Percentiles rank a stretch among this genome's conserved stretches.
Evolutionary conservation across 2,113 vertebrate species (phyloP).

Genomic region (Poeciliopsis occidentalis): DNA sequence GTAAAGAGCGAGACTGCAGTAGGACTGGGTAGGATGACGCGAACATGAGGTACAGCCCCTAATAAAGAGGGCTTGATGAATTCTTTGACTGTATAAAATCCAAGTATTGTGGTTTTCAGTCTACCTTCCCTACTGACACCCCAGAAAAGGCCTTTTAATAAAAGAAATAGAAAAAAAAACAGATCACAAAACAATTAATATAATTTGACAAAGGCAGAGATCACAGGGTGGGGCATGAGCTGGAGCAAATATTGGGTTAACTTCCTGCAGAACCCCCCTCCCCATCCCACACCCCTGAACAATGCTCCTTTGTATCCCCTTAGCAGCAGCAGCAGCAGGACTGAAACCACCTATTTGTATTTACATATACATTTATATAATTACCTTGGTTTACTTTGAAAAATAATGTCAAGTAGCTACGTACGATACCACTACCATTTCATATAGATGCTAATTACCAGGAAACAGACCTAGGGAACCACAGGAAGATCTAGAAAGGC

Average conservation of each 20-base stretch:
- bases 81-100: slow-evolving; percentile 27
- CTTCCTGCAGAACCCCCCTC: slow-evolving; percentile 47
- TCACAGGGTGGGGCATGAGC: slow-evolving; percentile 31
- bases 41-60: slow-evolving; percentile 56
- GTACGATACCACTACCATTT: slow-evolving; percentile 77
- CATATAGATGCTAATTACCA: slow-evolving; percentile 75
- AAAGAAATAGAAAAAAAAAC: slow-evolving; percentile 24
- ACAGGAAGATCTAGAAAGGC: slow-evolving; percentile 74
- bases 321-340: slow-evolving; percentile 77
- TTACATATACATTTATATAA: slow-evolving; percentile 76
- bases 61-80: slow-evolving; percentile 17
- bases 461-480: slow-evolving; percentile 75
- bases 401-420: slow-evolving; percentile 77
- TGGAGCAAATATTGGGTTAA: slow-evolving; percentile 47
- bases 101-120: slow-evolving; percentile 26
- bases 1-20: slow-evolving; percentile 45
- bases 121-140: slow-evolving; percentile 34
- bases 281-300: slow-evolving; percentile 3
- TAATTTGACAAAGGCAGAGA: slow-evolving; percentile 73
- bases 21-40: slow-evolving; percentile 41
- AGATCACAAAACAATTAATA: slow-evolving; percentile 48
- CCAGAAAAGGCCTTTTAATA: slow-evolving; percentile 48
- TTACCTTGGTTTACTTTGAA: slow-evolving; percentile 68
- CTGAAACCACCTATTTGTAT: slow-evolving; percentile 60
- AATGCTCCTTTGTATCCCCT: slow-evolving; percentile 64